Evolutionary conservation across 2,888 invertebrate genomes (phyloP), one percentile per base, ranked within the genome.

Genomic region (Monoplex corrugatus): DNA sequence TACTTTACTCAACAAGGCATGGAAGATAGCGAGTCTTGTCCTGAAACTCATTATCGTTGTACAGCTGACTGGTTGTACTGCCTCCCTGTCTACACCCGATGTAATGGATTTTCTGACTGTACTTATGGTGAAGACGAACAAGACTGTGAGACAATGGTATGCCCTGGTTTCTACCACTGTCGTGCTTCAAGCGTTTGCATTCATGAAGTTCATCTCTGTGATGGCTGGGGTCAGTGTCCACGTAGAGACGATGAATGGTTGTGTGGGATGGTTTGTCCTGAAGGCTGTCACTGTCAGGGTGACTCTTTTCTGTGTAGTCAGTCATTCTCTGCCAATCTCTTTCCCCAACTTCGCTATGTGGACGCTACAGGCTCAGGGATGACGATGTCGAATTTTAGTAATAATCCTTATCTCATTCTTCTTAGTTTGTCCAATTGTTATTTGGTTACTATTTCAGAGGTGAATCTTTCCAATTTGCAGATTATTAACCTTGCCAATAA

Each of bases 41-140:
- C 90, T 8, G 63, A 75, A 13, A 90, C 89, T 5, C 90, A 90
- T 57, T 72, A 43, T 5, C 78, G 86, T 35, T 90, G 90, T 63
- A 28, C 35, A 5, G 86, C 86, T 28, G 82, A 87, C 5, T 16
- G 28, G 10, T 82, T 80, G 28, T 89, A 88, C 84, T 90, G 90
- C 57, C 88, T 90, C 16, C 90, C 90, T 35, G 86, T 90, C 40
- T 89, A 90, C 38, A 84, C 89, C 43, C 87, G 90, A 85, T 90
- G 90, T 32, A 90, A 90, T 68, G 86, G 83, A n/a, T 45, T 84
- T 45, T n/a, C 50, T 16, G 89, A 90, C 89, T 90, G 90, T 50
- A 82, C 86, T 1, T n/a, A 87, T 10, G 80, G 87, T 0, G 90
- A 90, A 40, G 90, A 90, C 45, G 90, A 90, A 75, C n/a, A 40